Percentiles rank a stretch among this genome's conserved stretches.
These are phyloP conservation scores for Hipposideros armiger DNA, from an alignment of 2,113 vertebrate genomes.

Conservation along the genomic window DNA sequence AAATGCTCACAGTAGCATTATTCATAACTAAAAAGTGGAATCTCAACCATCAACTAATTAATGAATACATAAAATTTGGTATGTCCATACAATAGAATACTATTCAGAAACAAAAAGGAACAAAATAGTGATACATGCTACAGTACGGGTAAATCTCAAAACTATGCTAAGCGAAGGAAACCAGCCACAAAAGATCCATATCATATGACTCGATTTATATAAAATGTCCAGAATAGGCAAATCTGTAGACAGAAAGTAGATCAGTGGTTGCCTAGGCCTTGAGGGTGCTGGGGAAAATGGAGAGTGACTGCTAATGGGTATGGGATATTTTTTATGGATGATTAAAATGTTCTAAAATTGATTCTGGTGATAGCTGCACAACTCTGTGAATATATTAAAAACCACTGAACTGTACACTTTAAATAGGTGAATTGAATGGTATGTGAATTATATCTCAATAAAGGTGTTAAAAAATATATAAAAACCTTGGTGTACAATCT, in stretches of 20 bases:
- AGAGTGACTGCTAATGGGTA: background rate
- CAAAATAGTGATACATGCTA: background rate
- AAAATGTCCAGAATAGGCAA: background rate
- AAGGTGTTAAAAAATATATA: background rate
- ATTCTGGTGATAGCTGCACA: background rate
- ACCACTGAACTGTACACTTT: background rate
- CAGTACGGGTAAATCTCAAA: background rate
- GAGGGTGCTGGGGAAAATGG: background rate
- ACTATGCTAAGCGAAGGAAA: slow-evolving; percentile 20
- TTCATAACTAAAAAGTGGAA: background rate
- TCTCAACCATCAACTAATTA: slow-evolving; percentile 33
- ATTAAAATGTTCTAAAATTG: background rate
- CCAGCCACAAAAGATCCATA: background rate
- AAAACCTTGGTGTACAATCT: background rate
- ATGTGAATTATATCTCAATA: slow-evolving; percentile 9
- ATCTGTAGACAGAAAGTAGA: background rate
- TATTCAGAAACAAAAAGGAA: slow-evolving; percentile 29
- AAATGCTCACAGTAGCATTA: background rate
- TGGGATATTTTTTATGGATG: fast-evolving
- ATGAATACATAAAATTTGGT: background rate
- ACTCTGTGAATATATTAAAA: slow-evolving; percentile 26
- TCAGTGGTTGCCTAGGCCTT: background rate
- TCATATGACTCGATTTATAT: background rate
- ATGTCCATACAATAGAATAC: slow-evolving; percentile 21
- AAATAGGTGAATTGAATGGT: background rate